Base-by-base conservation (phyloP, 1,140 invertebrate genomes). In the Parapsyche elsis region DNA sequence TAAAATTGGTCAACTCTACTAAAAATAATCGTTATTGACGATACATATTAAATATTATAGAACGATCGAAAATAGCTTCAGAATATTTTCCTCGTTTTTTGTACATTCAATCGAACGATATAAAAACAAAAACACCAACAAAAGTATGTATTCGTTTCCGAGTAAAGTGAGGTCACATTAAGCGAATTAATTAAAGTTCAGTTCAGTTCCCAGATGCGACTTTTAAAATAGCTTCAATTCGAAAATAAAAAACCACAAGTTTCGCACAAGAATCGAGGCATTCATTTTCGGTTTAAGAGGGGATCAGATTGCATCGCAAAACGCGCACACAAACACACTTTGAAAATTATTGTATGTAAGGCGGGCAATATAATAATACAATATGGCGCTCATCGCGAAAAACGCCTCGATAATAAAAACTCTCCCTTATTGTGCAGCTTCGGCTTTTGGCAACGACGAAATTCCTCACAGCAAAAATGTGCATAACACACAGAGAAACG, bases 381-480 rank as follows among this genome's bases (percentile, higher is more conserved):
- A 53, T 53, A 67, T 26, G 24, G 10, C 23, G 9, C 9, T 67
- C 64, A 67, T 61, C 21, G 59, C 59, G 59, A 61, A 67, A 67
- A 53, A 9, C 14, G 64, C 64, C 24, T 67, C 64, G 23, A 23
- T 9, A 19, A 67, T 26, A 67, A 67, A 24, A 67, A 67, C 64
- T 21, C n/a, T 67, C 64, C 64, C 64, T 67, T 67, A 67, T 67
- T 26, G 64, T 9, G 24, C 24, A 9, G n/a, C 5, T 26, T 67
- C 64, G 64, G 21, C 12, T 21, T 67, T 67, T 67, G 64, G 64
- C 64, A 67, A 67, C 64, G 64, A 67, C 64, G 64, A 67, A 67
- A 67, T 67, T 67, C 64, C 64, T 67, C 64, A 67, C 26, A 67
- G 64, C 64, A 23, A 67, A 67, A 67, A 67, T 61, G 23, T 67